Conservation (phyloP, 1,140 invertebrate species). For the Drosophila insularis region DNA sequence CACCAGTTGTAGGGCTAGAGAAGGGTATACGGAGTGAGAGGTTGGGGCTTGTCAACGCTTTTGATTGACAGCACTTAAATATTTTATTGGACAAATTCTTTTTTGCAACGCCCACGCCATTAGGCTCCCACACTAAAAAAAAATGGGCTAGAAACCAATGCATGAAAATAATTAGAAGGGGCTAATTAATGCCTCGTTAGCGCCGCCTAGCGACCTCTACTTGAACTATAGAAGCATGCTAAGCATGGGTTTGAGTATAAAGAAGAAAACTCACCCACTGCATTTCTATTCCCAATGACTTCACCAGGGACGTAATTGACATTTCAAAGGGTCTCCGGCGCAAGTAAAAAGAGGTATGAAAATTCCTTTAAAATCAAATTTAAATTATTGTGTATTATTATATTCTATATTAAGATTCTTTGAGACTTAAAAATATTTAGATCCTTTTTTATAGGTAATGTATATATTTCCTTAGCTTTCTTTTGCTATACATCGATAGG, state of each 20-base stretch:
- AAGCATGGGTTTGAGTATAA: not conserved
- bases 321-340: not conserved
- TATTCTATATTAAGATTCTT: no score
- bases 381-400: no score
- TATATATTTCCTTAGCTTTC: no score
- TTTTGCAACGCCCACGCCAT: constrained; percentile 38
- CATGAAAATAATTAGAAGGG: constrained; percentile 3
- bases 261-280: constrained; percentile 49
- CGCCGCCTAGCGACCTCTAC: constrained; percentile 55
- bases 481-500: no score
- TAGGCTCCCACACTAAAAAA: not conserved
- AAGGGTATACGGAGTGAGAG: not conserved
- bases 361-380: no score
- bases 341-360: no score
- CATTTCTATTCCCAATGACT: constrained; percentile 9
- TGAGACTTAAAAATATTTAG: no score
- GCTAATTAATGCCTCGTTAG: constrained; percentile 37
- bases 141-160: not conserved
- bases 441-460: no score
- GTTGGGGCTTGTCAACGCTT: constrained; percentile 55
- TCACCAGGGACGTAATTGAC: not conserved
- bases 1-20: not conserved
- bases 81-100: constrained; percentile 66
- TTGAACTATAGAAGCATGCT: constrained; percentile 31
- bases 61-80: constrained; percentile 73